These are phyloP conservation scores for Menidia beryllina DNA, from an alignment of 2,113 vertebrate species.

Conservation along the genomic window DNA sequence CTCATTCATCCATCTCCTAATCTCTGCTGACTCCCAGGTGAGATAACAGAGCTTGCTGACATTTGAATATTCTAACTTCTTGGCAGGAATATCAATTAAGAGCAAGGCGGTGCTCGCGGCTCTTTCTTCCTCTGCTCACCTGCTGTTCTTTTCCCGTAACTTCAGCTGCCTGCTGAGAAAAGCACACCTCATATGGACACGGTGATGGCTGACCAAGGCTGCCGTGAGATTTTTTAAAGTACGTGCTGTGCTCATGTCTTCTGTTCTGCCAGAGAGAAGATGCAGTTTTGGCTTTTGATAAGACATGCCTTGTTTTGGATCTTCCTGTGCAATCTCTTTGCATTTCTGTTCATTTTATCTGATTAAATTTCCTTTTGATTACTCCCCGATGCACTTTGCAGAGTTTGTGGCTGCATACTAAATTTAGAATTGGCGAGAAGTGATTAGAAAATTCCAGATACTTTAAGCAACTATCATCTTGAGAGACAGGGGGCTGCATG, in stretches of 20 bases:
- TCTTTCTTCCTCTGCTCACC: constrained; percentile 10
- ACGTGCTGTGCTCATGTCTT: not conserved
- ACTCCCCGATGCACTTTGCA: constrained; percentile 19
- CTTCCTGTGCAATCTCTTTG: constrained; percentile 12
- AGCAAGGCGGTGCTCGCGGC: constrained; percentile 1
- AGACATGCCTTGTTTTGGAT: constrained; percentile 35
- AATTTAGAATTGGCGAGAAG: constrained; percentile 28
- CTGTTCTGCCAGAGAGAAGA: no score
- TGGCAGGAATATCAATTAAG: constrained; percentile 68
- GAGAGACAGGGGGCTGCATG: constrained; percentile 55
- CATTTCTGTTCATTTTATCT: constrained; percentile 54
- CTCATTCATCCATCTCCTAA: constrained; percentile 60
- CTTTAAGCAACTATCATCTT: constrained; percentile 56
- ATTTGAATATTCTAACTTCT: constrained; percentile 64
- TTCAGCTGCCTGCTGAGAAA: not conserved
- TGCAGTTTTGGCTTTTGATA: constrained; percentile 34
- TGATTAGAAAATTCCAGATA: constrained; percentile 44
- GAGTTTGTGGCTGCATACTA: constrained; percentile 32
- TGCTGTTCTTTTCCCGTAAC: constrained; percentile 25
- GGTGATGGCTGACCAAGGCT: constrained; percentile 3
- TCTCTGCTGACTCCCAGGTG: constrained; percentile 61
- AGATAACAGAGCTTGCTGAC: constrained; percentile 65
- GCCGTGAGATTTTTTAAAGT: constrained; percentile 10
- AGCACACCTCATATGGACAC: not conserved
- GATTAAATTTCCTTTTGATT: constrained; percentile 58